phyloP scores from a whole-genome alignment of 2,888 invertebrate genomes.

The Acleris laterana region DNA sequence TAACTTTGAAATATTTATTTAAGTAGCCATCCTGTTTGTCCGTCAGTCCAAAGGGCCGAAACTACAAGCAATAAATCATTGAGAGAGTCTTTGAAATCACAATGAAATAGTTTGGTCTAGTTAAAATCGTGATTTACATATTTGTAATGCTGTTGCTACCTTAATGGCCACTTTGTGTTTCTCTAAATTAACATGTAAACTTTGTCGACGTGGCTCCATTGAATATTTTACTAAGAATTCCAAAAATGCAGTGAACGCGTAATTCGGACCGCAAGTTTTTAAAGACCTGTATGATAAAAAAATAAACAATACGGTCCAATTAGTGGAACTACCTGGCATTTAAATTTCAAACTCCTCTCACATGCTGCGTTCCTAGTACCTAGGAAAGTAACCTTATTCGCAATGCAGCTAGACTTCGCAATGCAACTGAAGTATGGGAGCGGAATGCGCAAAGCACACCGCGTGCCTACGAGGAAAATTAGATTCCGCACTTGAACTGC shows the following conservation, averaged over 20 bases:
- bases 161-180: constrained; percentile 33
- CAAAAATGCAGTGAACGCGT: constrained; percentile 4
- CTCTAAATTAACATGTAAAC: constrained; percentile 35
- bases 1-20: constrained; percentile 67
- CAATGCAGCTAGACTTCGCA: constrained; percentile 39
- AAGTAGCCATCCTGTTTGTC: constrained; percentile 68
- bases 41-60: constrained; percentile 58
- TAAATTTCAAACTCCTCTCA: constrained; percentile 31
- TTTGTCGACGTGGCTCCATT: constrained; percentile 20
- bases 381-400: constrained; percentile 41
- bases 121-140: constrained; percentile 37
- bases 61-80: constrained; percentile 57
- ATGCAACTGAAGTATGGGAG: constrained; percentile 39
- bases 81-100: constrained; percentile 47
- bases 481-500: constrained; percentile 46
- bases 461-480: constrained; percentile 50
- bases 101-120: constrained; percentile 42
- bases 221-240: constrained; percentile 8
- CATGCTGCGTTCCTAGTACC: constrained; percentile 29
- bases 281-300: constrained; percentile 5
- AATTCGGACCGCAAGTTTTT: constrained; percentile 12
- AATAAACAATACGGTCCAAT: constrained; percentile 21
- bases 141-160: constrained; percentile 28
- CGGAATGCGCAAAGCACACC: constrained; percentile 39
- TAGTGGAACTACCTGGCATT: constrained; percentile 26